These are phyloP conservation scores for Struthio camelus DNA, from an alignment of 2,113 vertebrate species.

Conservation along the genomic window DNA sequence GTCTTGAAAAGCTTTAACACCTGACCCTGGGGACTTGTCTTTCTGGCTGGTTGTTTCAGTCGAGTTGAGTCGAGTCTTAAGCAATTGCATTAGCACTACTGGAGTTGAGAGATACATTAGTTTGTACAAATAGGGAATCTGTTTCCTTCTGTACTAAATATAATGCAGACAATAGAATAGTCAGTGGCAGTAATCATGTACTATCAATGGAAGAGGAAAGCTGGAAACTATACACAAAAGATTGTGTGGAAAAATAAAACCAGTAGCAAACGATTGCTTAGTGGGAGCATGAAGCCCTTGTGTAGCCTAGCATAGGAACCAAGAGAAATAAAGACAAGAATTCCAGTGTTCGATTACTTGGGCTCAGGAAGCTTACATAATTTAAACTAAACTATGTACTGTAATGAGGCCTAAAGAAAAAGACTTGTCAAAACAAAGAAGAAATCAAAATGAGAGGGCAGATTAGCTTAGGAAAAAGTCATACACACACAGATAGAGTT, in stretches of 20 bases:
- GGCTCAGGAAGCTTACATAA: neutral
- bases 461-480: neutral
- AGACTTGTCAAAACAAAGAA: neutral
- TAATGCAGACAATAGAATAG: rapidly evolving
- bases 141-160: neutral
- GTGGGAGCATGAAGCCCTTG: neutral
- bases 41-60: neutral
- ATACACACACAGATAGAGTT: neutral
- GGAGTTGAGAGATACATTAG: neutral
- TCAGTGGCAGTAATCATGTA: neutral
- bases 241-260: neutral
- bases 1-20: neutral
- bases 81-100: neutral
- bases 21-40: neutral
- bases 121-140: neutral
- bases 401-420: constrained; percentile 19
- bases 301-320: neutral
- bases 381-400: neutral
- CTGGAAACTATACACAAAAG: neutral
- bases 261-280: neutral
- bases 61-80: too few species aligned
- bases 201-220: neutral
- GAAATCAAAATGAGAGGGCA: neutral
- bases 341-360: neutral
- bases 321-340: neutral